Conservation (phyloP, 2,113 vertebrate genomes). For the Oriolus oriolus region DNA sequence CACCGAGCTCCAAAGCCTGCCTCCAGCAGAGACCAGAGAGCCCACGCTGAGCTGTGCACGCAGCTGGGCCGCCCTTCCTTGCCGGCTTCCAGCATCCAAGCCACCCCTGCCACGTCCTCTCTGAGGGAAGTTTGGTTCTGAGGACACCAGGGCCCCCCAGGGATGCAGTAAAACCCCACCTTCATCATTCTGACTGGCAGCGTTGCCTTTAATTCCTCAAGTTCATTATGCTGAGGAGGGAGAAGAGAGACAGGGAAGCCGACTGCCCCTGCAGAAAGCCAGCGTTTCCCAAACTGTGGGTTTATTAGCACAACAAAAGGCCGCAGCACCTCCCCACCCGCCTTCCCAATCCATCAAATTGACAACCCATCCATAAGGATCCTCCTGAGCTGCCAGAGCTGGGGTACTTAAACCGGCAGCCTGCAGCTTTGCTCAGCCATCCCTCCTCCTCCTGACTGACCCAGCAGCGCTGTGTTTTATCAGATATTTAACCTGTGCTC, state of each 20-base stretch:
- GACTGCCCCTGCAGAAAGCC: not conserved
- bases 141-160: not conserved
- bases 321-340: not conserved
- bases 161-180: not conserved
- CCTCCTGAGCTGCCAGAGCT: not conserved
- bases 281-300: not conserved
- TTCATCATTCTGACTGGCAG: not conserved
- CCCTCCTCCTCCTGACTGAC: not conserved
- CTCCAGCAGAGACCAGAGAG: not conserved
- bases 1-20: not conserved
- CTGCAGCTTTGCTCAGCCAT: not conserved
- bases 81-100: not conserved
- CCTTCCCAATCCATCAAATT: not conserved
- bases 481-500: not conserved
- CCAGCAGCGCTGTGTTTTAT: not conserved
- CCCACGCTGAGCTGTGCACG: not conserved
- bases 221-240: not conserved
- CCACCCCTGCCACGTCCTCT: rapidly evolving
- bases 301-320: not conserved
- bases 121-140: not conserved
- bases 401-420: not conserved
- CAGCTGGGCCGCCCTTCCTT: not conserved
- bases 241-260: not conserved
- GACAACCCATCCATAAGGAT: not conserved
- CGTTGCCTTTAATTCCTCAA: not conserved